Percentiles rank a stretch among this genome's conserved stretches.
These are phyloP conservation scores for Asarcornis scutulata DNA, from an alignment of 2,113 vertebrate species.

Conservation along the genomic window DNA sequence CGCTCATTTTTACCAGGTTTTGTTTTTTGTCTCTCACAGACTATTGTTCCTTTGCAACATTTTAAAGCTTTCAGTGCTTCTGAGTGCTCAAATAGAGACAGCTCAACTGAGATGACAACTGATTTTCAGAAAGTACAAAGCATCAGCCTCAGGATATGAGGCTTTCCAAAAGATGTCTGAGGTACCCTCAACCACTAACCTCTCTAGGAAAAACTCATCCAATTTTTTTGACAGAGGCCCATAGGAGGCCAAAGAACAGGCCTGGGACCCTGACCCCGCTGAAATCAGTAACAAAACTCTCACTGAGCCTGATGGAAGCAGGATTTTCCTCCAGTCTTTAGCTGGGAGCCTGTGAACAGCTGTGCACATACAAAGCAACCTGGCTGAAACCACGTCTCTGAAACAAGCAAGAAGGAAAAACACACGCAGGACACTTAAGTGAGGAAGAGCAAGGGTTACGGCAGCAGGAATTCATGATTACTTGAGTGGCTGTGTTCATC, in stretches of 20 bases:
- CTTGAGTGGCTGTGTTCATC: constrained; percentile 3
- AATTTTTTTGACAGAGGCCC: background rate
- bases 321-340: background rate
- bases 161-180: background rate
- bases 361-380: background rate
- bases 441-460: constrained; percentile 21
- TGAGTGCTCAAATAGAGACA: background rate
- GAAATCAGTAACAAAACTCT: background rate
- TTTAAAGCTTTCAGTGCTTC: background rate
- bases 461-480: background rate
- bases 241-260: background rate
- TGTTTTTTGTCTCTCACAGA: background rate
- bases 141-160: background rate
- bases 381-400: background rate
- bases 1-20: background rate
- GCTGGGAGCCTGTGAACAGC: background rate
- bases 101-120: background rate
- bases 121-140: background rate
- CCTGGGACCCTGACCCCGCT: background rate
- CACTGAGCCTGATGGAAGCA: background rate
- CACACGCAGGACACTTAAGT: background rate
- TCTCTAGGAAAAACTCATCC: background rate
- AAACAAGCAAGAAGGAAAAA: background rate
- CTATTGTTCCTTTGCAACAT: background rate
- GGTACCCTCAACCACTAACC: background rate